Base-by-base conservation (phyloP, 2,113 vertebrate genomes). In the Peromyscus polionotus region DNA sequence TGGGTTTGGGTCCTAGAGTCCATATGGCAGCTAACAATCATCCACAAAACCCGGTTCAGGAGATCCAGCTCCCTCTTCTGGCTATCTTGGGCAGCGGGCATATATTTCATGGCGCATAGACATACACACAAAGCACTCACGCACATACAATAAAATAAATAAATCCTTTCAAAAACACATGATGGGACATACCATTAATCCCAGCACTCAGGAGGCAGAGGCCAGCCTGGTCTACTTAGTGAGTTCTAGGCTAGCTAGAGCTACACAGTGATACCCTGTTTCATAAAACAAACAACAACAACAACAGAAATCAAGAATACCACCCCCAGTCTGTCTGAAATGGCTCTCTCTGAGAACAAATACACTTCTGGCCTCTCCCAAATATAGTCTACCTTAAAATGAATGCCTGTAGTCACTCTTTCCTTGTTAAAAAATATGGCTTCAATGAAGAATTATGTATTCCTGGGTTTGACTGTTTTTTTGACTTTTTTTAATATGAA, bases 381-480 rank as follows among this genome's bases (percentile, higher is more conserved):
- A 76, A 65, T 33, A 70, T 0, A 85, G 39, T 3, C 51, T 67
- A 4, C 67, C 39, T 57, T 70, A n/a, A 88, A 75, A 48, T 85
- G 42, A 75, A 48, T 85, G 42, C 9, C 59, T n/a, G 5, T 24
- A 45, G 39, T 45, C 20, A 20, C 42, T 61, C n/a, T 39, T 90
- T 36, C 0, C 93, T 95, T 7, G 8, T 24, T 70, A 42, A 85
- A 65, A 17, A 63, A 42, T 14, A 90, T 45, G 65, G 28, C 42
- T 89, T 77, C 80, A 81, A 57, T 48, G 39, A 13, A 77, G 19
- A 54, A 59, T 76, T 95, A 51, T n/a, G 5, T n/a, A 73, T 63
- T 16, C 42, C 76, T 93, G 42, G 24, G 31, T 94, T 90, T 94
- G 73, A 11, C 77, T 48, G 8, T 48, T 93, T 96, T 81, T 51